Conservation (phyloP, 2,888 invertebrate genomes). For the Hypena proboscidalis region DNA sequence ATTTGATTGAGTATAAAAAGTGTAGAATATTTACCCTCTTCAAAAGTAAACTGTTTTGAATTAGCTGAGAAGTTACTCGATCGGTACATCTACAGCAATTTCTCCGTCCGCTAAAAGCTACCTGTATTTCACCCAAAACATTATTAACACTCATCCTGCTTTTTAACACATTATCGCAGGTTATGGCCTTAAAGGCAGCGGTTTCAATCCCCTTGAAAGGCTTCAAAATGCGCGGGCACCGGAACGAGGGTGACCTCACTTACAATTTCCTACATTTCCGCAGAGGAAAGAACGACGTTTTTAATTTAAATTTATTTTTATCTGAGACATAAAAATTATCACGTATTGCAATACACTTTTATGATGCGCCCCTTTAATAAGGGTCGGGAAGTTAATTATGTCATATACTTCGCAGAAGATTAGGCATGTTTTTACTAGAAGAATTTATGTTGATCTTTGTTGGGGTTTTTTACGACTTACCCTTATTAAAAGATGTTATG, state of each 20-base stretch:
- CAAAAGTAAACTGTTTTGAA: too few relatives aligned
- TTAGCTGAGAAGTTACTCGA: too few relatives aligned
- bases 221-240: conserved; percentile 27
- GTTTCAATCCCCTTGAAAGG: neutral
- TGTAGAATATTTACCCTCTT: too few relatives aligned
- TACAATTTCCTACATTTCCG: conserved; percentile 39
- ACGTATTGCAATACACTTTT: conserved; percentile 35
- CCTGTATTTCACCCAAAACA: too few relatives aligned
- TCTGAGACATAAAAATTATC: conserved; percentile 38
- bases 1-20: too few relatives aligned
- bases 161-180: neutral
- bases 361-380: conserved; percentile 32
- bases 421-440: too few relatives aligned
- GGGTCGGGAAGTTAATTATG: conserved; percentile 12
- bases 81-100: too few relatives aligned
- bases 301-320: conserved; percentile 40
- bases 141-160: too few relatives aligned
- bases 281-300: conserved; percentile 17
- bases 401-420: neutral
- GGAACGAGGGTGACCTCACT: conserved; percentile 31
- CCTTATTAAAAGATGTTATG: too few relatives aligned
- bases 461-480: too few relatives aligned
- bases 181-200: neutral
- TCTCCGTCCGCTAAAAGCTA: too few relatives aligned
- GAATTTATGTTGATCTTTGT: too few relatives aligned